Conservation (phyloP, 1,140 invertebrate genomes). For the Lanistes nyassanus region DNA sequence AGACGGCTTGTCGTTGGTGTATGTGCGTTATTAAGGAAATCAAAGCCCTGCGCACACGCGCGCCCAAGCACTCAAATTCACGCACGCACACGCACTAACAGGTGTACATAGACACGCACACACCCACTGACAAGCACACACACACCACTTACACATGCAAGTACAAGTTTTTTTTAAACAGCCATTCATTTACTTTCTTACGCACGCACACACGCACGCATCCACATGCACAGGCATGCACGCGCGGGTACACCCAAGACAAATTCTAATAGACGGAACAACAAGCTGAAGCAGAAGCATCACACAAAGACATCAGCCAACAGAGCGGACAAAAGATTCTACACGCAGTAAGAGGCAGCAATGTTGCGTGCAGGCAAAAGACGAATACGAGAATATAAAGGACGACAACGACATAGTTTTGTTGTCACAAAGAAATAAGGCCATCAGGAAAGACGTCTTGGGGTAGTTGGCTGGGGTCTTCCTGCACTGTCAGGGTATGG, state of each 20-base stretch:
- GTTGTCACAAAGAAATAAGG: neutral
- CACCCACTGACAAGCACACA: conserved; percentile 1
- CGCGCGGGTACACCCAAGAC: neutral
- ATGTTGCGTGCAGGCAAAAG: neutral
- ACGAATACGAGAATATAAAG: neutral
- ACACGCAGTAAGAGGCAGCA: neutral
- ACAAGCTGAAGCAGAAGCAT: neutral
- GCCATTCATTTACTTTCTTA: neutral
- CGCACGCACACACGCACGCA: conserved; percentile 2
- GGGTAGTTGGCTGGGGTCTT: no score
- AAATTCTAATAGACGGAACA: no score
- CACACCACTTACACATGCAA: no score
- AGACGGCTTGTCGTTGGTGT: no score
- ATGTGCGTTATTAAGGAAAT: no score
- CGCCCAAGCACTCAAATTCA: neutral
- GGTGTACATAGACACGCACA: neutral
- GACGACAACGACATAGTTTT: neutral
- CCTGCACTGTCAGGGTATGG: no score
- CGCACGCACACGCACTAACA: neutral
- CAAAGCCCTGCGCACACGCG: no score
- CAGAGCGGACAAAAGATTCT: neutral
- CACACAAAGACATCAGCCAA: neutral
- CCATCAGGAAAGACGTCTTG: no score
- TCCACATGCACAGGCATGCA: conserved; percentile 2
- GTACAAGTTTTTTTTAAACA: no score